Conservation (phyloP, 2,888 invertebrate genomes). For the Nezara viridula region DNA sequence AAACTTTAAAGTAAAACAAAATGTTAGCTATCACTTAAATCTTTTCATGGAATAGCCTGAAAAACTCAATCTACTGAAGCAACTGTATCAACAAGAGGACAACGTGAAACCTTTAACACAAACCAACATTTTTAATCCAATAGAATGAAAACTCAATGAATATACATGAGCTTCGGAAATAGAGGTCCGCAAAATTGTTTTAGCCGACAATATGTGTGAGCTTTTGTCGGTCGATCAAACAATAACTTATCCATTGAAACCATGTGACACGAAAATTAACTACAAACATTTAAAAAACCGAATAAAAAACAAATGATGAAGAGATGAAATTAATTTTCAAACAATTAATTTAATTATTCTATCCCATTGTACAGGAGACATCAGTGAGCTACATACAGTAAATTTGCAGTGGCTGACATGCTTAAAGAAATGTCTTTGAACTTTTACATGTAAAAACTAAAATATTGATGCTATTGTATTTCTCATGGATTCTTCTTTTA, state of each 20-base stretch:
- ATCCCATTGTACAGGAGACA: too few species aligned
- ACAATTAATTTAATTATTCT: too few species aligned
- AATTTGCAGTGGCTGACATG: too few species aligned
- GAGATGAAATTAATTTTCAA: neutral
- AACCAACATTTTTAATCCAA: constrained; percentile 45
- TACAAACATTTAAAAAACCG: neutral
- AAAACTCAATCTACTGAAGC: neutral
- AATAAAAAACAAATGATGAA: neutral
- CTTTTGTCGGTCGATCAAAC: constrained; percentile 20
- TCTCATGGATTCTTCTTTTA: too few species aligned
- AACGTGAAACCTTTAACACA: neutral
- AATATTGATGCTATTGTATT: too few species aligned
- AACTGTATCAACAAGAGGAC: neutral
- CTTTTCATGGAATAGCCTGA: neutral
- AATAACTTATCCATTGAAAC: neutral
- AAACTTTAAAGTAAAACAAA: too few species aligned
- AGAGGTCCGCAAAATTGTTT: constrained; percentile 7
- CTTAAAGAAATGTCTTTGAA: too few species aligned
- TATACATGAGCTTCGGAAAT: constrained; percentile 39
- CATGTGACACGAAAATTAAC: neutral
- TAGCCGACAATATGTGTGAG: constrained; percentile 33
- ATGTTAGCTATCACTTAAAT: too few species aligned
- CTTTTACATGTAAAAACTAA: too few species aligned
- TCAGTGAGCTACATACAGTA: too few species aligned
- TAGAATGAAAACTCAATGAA: constrained; percentile 30